Percentiles rank a stretch among this genome's conserved stretches.
phyloP scores from a whole-genome alignment of 2,797 vertebrate genomes.

The Rhinogobio ventralis region DNA sequence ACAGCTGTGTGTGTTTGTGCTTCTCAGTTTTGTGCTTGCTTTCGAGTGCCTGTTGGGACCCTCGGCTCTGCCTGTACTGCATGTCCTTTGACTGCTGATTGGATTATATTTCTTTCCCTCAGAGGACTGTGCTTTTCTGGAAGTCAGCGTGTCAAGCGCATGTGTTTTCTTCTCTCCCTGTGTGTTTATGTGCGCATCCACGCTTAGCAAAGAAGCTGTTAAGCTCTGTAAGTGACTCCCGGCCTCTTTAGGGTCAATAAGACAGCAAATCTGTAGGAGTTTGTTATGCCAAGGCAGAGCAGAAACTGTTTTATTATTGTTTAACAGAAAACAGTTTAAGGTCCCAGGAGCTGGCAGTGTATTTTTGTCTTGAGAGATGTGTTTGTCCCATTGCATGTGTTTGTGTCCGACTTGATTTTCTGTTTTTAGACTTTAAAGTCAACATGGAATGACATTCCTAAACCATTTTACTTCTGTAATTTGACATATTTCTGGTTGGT shows the following conservation, averaged over 20 bases:
- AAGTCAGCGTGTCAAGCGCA: constrained; percentile 55
- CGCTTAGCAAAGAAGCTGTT: constrained; percentile 55
- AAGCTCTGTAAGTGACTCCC: constrained; percentile 55
- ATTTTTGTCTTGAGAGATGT: constrained; percentile 22
- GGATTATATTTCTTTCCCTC: constrained; percentile 63
- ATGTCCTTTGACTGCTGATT: constrained; percentile 76
- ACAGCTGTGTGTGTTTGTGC: constrained; percentile 48
- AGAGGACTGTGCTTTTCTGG: constrained; percentile 50
- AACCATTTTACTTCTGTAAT: not conserved
- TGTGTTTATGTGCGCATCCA: constrained; percentile 40
- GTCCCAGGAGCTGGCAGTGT: constrained; percentile 31
- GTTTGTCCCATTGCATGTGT: not conserved
- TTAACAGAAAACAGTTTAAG: constrained; percentile 51
- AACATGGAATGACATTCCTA: not conserved
- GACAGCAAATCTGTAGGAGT: constrained; percentile 59
- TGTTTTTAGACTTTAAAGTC: not conserved
- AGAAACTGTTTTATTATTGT: constrained; percentile 47
- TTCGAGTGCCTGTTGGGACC: constrained; percentile 45
- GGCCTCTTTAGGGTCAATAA: constrained; percentile 58
- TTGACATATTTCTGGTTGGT: not conserved
- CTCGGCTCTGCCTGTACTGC: constrained; percentile 33
- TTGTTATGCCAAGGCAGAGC: constrained; percentile 59
- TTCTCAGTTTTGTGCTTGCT: constrained; percentile 21
- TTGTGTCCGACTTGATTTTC: not conserved
- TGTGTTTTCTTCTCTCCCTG: constrained; percentile 41